phyloP scores from a whole-genome alignment of 1,140 invertebrate genomes.

The Drosophila ohnishii region DNA sequence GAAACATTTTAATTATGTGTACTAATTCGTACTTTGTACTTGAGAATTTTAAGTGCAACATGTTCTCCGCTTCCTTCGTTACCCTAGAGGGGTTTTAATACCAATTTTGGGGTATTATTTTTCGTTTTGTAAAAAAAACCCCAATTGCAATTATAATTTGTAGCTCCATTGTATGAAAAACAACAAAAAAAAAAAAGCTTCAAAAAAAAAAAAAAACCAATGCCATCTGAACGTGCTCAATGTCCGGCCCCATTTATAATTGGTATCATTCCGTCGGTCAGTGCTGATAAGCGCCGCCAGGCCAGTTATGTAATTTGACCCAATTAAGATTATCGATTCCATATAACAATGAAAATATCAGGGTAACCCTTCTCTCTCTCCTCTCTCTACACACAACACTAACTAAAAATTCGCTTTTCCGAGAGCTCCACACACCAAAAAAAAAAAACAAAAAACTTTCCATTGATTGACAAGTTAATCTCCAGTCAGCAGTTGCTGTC shows the following conservation, averaged over 20 bases:
- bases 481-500: not conserved
- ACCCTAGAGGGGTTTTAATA: not conserved
- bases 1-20: not conserved
- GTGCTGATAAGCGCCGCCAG: constrained; percentile 47
- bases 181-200: not conserved
- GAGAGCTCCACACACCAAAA: not conserved
- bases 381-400: not conserved
- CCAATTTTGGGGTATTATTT: not conserved
- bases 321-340: constrained; percentile 62
- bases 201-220: not conserved
- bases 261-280: constrained; percentile 27
- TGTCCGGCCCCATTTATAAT: constrained; percentile 24
- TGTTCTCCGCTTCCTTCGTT: not conserved
- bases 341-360: constrained; percentile 30
- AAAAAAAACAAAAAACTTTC: constrained; percentile 47
- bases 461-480: constrained; percentile 55
- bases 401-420: constrained; percentile 6
- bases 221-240: constrained; percentile 16
- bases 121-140: not conserved
- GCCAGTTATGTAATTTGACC: constrained; percentile 63
- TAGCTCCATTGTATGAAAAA: constrained; percentile 2
- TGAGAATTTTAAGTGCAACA: not conserved
- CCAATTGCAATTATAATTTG: constrained; percentile 1
- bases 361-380: constrained; percentile 7
- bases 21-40: not conserved